Conservation (phyloP, 2,797 vertebrate genomes). For the Heliangelus exortis region DNA sequence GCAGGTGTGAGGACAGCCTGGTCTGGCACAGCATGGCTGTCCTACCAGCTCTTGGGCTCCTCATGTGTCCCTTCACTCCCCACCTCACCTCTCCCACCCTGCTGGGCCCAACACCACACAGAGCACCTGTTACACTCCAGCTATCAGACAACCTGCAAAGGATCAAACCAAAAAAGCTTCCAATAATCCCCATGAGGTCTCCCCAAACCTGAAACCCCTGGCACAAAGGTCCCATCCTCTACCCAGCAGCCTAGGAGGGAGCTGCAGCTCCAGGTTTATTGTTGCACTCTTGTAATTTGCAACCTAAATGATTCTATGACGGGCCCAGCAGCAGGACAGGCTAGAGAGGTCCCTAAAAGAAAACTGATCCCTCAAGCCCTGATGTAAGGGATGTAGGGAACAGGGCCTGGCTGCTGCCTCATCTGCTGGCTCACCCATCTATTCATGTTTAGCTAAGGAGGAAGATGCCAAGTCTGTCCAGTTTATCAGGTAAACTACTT, state of each 20-base stretch:
- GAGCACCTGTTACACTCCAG: accelerated
- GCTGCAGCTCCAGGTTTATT: neutral
- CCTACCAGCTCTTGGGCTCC: accelerated
- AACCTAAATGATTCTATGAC: neutral
- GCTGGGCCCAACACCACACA: neutral
- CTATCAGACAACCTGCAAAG: neutral
- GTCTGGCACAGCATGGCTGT: accelerated
- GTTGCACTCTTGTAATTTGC: neutral
- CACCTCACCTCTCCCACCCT: too few relatives aligned
- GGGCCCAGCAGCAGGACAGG: neutral
- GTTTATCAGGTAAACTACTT: neutral
- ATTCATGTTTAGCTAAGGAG: neutral
- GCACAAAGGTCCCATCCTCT: neutral
- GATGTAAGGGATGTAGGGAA: neutral
- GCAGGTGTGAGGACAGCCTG: neutral
- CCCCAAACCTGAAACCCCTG: neutral
- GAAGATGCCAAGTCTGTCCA: neutral
- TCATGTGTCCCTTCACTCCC: neutral
- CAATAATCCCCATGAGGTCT: accelerated
- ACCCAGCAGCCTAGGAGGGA: accelerated
- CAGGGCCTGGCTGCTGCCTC: neutral
- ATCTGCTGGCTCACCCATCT: neutral
- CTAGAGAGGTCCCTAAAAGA: neutral
- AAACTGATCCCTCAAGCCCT: neutral
- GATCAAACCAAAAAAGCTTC: neutral